phyloP scores from a whole-genome alignment of 2,888 invertebrate genomes.

The Synanthedon andrenaeformis region DNA sequence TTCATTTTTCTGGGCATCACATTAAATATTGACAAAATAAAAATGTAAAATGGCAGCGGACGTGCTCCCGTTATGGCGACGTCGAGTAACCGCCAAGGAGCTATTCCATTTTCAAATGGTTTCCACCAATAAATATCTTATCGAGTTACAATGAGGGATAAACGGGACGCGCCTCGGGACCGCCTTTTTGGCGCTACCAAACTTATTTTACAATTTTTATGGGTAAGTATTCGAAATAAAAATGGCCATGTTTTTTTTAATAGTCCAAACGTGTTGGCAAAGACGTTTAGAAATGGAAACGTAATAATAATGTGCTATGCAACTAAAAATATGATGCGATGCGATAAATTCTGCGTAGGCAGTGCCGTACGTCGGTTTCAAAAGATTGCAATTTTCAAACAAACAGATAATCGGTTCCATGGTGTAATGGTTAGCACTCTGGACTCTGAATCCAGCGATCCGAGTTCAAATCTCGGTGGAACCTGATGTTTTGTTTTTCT shows the following conservation, averaged over 20 bases:
- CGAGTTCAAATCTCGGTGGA: conserved; percentile 76
- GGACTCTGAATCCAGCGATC: conserved; percentile 76
- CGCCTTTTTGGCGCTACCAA: conserved; percentile 24
- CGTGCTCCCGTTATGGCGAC: conserved; percentile 49
- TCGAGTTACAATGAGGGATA: conserved; percentile 63
- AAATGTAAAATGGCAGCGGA: conserved; percentile 61
- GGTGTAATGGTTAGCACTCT: conserved; percentile 59
- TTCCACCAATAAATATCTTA: conserved; percentile 67
- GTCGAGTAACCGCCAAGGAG: conserved; percentile 49
- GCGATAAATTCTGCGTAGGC: too few relatives aligned
- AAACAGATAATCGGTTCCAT: conserved; percentile 1
- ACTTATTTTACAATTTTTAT: conserved; percentile 15
- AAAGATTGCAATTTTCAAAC: conserved; percentile 1
- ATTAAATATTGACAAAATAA: conserved; percentile 70
- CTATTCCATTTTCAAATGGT: conserved; percentile 59
- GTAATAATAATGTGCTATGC: not conserved
- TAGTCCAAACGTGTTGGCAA: too few relatives aligned
- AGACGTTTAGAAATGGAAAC: not conserved
- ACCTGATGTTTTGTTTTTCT: conserved; percentile 29
- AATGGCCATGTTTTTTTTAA: not conserved
- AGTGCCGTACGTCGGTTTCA: too few relatives aligned
- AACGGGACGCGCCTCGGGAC: conserved; percentile 36
- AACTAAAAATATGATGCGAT: not conserved
- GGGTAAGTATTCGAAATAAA: not conserved
- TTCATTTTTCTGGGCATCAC: conserved; percentile 34